These are phyloP conservation scores for Mythimna ferrago DNA, from an alignment of 2,888 invertebrate genomes.

Conservation along the genomic window DNA sequence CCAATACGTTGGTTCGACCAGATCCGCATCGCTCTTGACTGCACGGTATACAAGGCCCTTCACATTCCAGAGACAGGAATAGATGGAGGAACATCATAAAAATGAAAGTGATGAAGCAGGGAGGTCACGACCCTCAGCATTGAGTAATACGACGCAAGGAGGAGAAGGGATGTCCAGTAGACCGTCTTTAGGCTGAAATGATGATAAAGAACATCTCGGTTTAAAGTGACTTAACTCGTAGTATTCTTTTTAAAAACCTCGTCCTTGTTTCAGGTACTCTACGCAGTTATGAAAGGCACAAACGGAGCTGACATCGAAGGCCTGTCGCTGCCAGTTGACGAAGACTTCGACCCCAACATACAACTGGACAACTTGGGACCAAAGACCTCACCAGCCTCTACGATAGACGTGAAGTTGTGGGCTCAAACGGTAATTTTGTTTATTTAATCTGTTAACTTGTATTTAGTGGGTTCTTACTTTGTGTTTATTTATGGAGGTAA, in stretches of 20 bases:
- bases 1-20: too few relatives aligned
- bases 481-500: background rate
- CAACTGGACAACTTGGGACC: slow-evolving; percentile 92
- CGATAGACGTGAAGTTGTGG: slow-evolving; percentile 89
- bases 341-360: slow-evolving; percentile 94
- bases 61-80: too few relatives aligned
- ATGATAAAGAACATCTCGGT: too few relatives aligned
- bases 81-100: too few relatives aligned
- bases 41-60: too few relatives aligned
- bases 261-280: slow-evolving; percentile 86
- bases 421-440: slow-evolving; percentile 84
- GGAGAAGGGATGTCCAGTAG: too few relatives aligned
- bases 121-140: too few relatives aligned
- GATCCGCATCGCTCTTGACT: too few relatives aligned
- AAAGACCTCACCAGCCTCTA: slow-evolving; percentile 83
- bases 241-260: background rate
- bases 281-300: slow-evolving; percentile 91
- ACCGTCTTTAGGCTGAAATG: too few relatives aligned
- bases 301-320: slow-evolving; percentile 89
- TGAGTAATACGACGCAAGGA: too few relatives aligned
- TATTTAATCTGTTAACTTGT: background rate
- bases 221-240: too few relatives aligned
- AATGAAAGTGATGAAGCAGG: too few relatives aligned
- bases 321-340: slow-evolving; percentile 89
- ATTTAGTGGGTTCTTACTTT: background rate